Evolutionary conservation across 2,888 invertebrate species (phyloP).

Genomic region (Adineta ricciae): DNA sequence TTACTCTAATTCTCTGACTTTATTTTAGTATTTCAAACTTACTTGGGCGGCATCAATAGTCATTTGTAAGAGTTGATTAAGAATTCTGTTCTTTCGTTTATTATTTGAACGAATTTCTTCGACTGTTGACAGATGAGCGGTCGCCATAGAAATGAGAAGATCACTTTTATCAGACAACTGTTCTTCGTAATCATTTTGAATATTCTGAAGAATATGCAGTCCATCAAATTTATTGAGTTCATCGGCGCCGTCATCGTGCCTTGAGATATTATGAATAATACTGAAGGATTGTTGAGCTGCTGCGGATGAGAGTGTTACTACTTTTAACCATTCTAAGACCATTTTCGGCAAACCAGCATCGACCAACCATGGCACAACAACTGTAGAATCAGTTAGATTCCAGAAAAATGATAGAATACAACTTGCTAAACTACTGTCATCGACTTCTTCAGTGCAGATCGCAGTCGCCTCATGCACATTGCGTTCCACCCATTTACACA

Average conservation of each 20-base stretch:
- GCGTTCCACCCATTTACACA: neutral
- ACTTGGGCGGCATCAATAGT: neutral
- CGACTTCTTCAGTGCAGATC: neutral
- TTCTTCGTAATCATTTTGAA: neutral
- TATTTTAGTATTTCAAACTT: no score
- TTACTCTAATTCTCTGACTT: no score
- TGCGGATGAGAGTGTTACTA: no score
- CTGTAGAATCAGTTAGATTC: neutral
- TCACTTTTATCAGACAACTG: fast-evolving
- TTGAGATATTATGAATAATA: neutral
- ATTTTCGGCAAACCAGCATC: neutral
- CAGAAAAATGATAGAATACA: neutral
- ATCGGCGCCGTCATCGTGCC: neutral
- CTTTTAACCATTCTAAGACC: neutral
- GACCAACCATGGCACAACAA: neutral
- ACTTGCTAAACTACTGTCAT: neutral
- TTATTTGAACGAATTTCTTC: neutral
- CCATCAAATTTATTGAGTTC: neutral
- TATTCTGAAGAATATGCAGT: neutral
- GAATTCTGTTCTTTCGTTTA: neutral
- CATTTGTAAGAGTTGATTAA: neutral
- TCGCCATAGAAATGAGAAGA: neutral
- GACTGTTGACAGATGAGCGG: neutral
- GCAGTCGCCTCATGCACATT: neutral
- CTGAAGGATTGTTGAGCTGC: neutral